These are phyloP conservation scores for Talpa occidentalis DNA, from an alignment of 2,113 vertebrate genomes.

Conservation along the genomic window DNA sequence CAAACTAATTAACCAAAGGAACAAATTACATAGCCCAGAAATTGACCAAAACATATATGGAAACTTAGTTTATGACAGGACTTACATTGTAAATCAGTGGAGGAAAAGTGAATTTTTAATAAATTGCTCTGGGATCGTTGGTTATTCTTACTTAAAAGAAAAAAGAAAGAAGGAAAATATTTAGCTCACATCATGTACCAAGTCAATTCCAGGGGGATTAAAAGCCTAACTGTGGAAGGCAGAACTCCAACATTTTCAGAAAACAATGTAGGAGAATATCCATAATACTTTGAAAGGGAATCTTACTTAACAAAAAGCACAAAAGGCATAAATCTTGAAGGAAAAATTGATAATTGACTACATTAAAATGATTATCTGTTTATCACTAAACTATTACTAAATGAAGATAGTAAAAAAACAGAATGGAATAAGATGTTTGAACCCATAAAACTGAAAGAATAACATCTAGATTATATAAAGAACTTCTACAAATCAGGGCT, in stretches of 20 bases:
- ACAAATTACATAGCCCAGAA: not conserved
- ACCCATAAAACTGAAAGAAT: not conserved
- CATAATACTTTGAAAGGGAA: not conserved
- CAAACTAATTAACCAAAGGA: constrained; percentile 14
- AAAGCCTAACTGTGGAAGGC: not conserved
- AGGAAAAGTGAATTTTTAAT: not conserved
- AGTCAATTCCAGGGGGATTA: not conserved
- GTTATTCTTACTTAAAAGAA: not conserved
- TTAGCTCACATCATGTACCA: not conserved
- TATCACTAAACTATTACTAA: not conserved
- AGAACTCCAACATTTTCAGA: constrained; percentile 5
- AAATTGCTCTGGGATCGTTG: not conserved
- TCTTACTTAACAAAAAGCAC: not conserved
- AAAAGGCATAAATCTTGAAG: not conserved
- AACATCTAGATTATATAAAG: not conserved
- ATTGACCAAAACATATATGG: not conserved
- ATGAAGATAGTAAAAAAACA: not conserved
- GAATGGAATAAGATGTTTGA: not conserved
- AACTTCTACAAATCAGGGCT: constrained; percentile 8
- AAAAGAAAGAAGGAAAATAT: not conserved
- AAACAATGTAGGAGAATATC: not conserved
- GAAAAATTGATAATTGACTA: not conserved
- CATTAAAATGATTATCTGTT: constrained; percentile 3
- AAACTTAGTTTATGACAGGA: not conserved
- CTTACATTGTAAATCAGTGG: not conserved